Conservation (phyloP, 2,797 vertebrate genomes). For the Sternarchorhynchus goeldii region DNA sequence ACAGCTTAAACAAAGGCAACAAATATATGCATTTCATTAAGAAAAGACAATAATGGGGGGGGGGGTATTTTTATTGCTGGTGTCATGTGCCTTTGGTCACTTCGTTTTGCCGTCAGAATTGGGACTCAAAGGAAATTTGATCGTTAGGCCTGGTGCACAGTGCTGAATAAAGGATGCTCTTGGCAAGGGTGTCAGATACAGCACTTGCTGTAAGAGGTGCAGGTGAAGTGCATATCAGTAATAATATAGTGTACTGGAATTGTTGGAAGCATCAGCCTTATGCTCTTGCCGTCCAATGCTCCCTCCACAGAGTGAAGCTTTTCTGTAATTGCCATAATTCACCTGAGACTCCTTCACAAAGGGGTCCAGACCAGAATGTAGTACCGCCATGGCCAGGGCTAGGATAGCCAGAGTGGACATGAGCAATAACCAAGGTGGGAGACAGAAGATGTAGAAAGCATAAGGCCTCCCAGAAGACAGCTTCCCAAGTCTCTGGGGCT, state of each 20-base stretch:
- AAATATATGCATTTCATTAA: conserved; percentile 67
- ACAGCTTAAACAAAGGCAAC: conserved; percentile 71
- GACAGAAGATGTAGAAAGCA: too few relatives aligned
- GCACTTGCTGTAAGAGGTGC: conserved; percentile 50
- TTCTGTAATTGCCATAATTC: conserved; percentile 47
- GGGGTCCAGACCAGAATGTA: too few relatives aligned
- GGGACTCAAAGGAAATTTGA: conserved; percentile 64
- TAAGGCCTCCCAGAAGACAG: too few relatives aligned
- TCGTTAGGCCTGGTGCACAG: conserved; percentile 59
- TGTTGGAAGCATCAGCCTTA: conserved; percentile 27
- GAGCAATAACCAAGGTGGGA: too few relatives aligned
- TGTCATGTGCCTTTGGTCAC: conserved; percentile 56
- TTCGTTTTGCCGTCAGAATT: conserved; percentile 57
- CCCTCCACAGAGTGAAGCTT: conserved; percentile 15
- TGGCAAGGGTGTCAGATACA: conserved; percentile 42
- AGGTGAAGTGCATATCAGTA: conserved; percentile 53
- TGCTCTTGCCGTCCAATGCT: conserved; percentile 27
- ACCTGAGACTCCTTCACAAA: too few relatives aligned
- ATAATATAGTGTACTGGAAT: conserved; percentile 57
- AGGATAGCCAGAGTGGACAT: too few relatives aligned
- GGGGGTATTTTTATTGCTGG: conserved; percentile 55
- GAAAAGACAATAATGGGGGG: conserved; percentile 60
- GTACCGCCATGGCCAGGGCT: too few relatives aligned
- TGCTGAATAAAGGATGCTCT: conserved; percentile 44
- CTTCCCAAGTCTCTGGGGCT: too few relatives aligned